Conservation (phyloP, 2,888 invertebrate genomes). For the Mantis religiosa region DNA sequence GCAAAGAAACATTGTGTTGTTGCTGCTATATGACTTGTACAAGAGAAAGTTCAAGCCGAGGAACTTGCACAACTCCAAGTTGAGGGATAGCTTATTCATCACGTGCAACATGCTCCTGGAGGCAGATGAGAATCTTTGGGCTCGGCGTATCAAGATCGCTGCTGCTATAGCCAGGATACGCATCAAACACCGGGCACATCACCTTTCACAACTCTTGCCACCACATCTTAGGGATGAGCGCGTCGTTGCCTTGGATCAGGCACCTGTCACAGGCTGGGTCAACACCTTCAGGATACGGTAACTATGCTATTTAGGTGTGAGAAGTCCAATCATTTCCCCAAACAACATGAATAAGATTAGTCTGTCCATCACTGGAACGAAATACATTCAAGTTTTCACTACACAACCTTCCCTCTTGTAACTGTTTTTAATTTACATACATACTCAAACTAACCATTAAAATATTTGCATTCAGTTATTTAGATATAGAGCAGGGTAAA, state of each 20-base stretch:
- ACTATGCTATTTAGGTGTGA: constrained; percentile 20
- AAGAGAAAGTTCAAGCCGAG: constrained; percentile 52
- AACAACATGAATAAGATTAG: too few relatives aligned
- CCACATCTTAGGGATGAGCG: constrained; percentile 66
- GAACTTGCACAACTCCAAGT: constrained; percentile 32
- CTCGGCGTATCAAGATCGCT: constrained; percentile 63
- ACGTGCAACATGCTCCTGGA: constrained; percentile 37
- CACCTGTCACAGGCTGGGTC: constrained; percentile 71
- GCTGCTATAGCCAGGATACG: constrained; percentile 73
- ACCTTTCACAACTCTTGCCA: constrained; percentile 64
- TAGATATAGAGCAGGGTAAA: too few relatives aligned
- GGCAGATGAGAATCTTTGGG: constrained; percentile 61
- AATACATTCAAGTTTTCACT: too few relatives aligned
- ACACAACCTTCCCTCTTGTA: too few relatives aligned
- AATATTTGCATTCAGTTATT: too few relatives aligned
- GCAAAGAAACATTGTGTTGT: constrained; percentile 50
- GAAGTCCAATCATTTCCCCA: too few relatives aligned
- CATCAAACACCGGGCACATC: constrained; percentile 68
- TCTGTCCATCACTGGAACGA: too few relatives aligned
- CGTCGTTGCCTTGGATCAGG: constrained; percentile 52
- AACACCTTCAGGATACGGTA: constrained; percentile 69
- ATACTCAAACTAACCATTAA: too few relatives aligned
- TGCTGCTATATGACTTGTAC: constrained; percentile 66
- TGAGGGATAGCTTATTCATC: constrained; percentile 31
- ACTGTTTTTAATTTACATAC: too few relatives aligned